Conservation (phyloP, 2,888 invertebrate species). For the Sipha maydis region DNA sequence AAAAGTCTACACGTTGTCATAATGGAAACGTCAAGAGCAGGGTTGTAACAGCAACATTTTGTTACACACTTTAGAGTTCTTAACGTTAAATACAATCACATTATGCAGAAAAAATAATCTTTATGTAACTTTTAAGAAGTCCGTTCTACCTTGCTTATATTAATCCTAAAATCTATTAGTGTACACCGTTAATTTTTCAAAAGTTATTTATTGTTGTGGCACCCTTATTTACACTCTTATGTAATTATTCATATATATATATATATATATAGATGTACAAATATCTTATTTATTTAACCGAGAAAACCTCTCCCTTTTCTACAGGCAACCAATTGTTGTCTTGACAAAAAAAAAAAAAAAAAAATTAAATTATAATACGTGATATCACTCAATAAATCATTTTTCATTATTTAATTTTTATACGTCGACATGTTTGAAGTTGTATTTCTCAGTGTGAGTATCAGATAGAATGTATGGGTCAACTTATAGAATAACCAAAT, state of each 20-base stretch:
- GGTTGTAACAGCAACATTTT: neutral
- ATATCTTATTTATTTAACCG: neutral
- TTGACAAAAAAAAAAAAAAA: neutral
- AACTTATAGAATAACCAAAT: neutral
- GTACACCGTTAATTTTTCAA: neutral
- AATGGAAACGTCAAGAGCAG: conserved; percentile 30
- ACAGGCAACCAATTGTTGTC: too few species aligned
- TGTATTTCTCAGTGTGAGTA: neutral
- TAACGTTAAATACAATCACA: neutral
- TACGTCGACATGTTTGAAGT: neutral
- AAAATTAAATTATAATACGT: neutral
- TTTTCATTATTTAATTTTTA: neutral
- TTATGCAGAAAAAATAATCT: neutral
- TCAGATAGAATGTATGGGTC: neutral
- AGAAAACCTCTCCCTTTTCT: neutral
- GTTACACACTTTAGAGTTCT: neutral
- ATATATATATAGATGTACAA: neutral
- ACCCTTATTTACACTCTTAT: neutral
- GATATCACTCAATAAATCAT: neutral
- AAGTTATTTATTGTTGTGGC: neutral
- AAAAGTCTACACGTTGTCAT: neutral
- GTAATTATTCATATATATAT: neutral
- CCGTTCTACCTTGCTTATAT: neutral
- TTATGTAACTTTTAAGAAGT: neutral
- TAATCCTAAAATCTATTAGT: neutral